Conservation (phyloP, 1,140 invertebrate species). For the Gonioctena quinquepunctata region DNA sequence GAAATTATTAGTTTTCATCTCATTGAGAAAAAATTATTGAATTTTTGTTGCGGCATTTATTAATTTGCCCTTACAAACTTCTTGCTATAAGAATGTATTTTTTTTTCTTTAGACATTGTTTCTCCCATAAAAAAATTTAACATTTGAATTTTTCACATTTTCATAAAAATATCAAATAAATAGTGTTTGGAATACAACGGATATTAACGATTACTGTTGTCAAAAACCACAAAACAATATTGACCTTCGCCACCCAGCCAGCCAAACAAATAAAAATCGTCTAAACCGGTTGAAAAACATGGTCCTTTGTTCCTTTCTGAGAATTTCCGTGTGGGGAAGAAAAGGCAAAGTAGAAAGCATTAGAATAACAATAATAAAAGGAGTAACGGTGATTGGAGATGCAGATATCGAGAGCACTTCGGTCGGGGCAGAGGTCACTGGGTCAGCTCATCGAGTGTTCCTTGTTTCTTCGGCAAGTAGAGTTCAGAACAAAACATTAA, state of each 20-base stretch:
- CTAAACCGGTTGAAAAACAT: neutral
- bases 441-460: slow-evolving; percentile 13
- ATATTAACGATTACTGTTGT: no score
- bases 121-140: no score
- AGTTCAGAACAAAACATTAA: slow-evolving; percentile 14
- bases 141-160: no score
- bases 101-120: no score
- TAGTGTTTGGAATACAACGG: no score
- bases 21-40: no score
- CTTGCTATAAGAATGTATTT: no score
- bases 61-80: no score
- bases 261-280: neutral
- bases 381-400: neutral
- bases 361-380: slow-evolving; percentile 12
- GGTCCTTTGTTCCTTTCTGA: neutral
- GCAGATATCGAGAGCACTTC: neutral
- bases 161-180: no score
- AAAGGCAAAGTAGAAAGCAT: neutral
- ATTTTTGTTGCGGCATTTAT: no score
- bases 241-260: neutral
- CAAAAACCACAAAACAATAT: neutral
- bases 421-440: slow-evolving; percentile 6
- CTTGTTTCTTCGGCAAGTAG: slow-evolving; percentile 3
- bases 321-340: neutral
- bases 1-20: no score